Evolutionary conservation across 2,113 vertebrate species (phyloP), one percentile per base, ranked within the genome.

Genomic region (Bubo bubo): DNA sequence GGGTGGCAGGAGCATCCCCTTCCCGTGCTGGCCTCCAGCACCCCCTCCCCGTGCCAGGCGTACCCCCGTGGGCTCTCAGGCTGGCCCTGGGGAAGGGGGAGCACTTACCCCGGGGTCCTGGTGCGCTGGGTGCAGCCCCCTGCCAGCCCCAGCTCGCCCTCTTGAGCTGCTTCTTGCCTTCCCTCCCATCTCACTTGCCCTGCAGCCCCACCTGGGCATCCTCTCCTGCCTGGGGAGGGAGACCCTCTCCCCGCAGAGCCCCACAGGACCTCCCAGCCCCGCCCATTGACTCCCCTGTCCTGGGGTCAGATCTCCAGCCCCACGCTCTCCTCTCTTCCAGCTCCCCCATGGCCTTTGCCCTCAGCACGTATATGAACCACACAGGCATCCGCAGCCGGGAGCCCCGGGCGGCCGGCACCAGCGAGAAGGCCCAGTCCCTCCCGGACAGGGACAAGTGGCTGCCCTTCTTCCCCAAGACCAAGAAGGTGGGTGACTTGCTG

Each of bases 391-490:
- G 99, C 68, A 97, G 98, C 4, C 97, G 99, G 76, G 99, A 99
- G 71, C 97, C 98, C 3, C 98, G 99, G 6, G 97, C 97, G 7
- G 97, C 98, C 79, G 86, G 56, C 37, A 35, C 88, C 16, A 95
- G 22, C 49, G 99, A 95, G 95, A 99, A 98, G 97, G 75, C 95
- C 79, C 98, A 93, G 6, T 55, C 96, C 20, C 94, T 97, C n/a
- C 97, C 97, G 2, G 99, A 99, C 97, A 99, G 98, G 96, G 99
- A 99, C 95, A 99, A 99, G 97, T 99, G 99, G 99, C 98, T 99
- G 1, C 97, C 98, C 3, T 99, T 99, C 98, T 98, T 99, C 94
- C 98, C 99, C 49, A 99, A 99, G 96, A 76, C 98, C n/a, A 99
- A 99, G 80, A 99, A 99, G 99, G 99, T 99, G 84, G 85, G 91